These are phyloP conservation scores for Dryococelus australis DNA, from an alignment of 2,888 invertebrate species.

Conservation along the genomic window DNA sequence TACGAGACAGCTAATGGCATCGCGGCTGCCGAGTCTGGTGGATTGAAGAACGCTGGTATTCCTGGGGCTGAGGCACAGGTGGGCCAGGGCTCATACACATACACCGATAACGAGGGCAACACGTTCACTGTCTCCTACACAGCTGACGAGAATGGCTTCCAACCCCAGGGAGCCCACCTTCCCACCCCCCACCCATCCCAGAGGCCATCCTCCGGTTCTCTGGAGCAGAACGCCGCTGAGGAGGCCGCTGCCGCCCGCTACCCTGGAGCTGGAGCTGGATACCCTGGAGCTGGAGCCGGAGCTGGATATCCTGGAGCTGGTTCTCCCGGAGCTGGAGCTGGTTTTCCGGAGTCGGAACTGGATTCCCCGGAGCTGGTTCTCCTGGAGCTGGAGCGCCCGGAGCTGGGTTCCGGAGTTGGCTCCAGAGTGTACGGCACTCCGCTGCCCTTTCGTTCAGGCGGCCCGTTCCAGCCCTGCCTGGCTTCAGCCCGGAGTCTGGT, in stretches of 20 bases:
- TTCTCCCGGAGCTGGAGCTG: conserved; percentile 22
- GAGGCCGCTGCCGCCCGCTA: conserved; percentile 29
- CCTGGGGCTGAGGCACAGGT: conserved; percentile 71
- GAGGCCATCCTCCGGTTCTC: conserved; percentile 57
- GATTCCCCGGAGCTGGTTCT: not conserved
- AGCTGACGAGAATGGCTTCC: conserved; percentile 49
- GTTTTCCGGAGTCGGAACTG: not conserved
- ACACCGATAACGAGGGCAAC: conserved; percentile 72
- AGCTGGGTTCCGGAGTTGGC: conserved; percentile 22
- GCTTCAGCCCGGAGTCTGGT: conserved; percentile 34
- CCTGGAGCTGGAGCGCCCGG: conserved; percentile 6
- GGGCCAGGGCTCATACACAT: conserved; percentile 78
- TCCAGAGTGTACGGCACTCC: not conserved
- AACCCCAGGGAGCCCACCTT: conserved; percentile 48
- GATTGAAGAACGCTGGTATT: conserved; percentile 70
- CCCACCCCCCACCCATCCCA: conserved; percentile 46
- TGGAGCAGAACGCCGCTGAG: conserved; percentile 55
- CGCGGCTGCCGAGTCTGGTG: conserved; percentile 73
- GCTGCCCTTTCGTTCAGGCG: conserved; percentile 16
- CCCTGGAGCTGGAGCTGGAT: conserved; percentile 24
- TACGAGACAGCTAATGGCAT: conserved; percentile 81
- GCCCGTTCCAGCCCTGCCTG: not conserved
- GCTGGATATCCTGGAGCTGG: not conserved
- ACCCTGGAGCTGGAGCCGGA: conserved; percentile 28
- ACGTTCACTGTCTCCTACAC: conserved; percentile 59